phyloP scores from a whole-genome alignment of 2,797 vertebrate genomes.

The Hippocampus kuda region DNA sequence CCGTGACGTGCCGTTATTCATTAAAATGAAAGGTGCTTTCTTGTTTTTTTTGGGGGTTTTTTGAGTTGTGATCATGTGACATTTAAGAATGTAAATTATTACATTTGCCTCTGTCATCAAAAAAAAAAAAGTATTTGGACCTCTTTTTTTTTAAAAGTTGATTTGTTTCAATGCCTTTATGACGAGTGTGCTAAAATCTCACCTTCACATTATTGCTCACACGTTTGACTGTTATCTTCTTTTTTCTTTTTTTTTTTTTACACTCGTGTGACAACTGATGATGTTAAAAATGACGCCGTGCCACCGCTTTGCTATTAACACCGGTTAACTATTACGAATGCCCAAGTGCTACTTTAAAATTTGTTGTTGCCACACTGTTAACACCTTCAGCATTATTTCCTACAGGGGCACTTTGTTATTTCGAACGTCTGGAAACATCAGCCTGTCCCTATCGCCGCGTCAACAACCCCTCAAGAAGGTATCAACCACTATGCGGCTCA shows the following conservation, averaged over 20 bases:
- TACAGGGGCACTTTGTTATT: background rate
- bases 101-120: no score
- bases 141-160: no score
- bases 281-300: background rate
- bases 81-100: no score
- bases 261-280: background rate
- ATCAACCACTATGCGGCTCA: background rate
- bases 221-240: background rate
- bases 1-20: no score
- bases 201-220: background rate
- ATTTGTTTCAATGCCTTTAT: background rate
- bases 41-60: no score
- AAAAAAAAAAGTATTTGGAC: no score
- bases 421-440: background rate
- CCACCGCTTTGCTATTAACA: background rate
- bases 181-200: background rate
- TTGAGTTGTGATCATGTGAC: no score
- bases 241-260: background rate
- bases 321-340: background rate
- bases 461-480: slow-evolving; percentile 10
- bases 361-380: background rate
- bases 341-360: background rate
- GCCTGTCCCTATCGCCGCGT: slow-evolving; percentile 1
- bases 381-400: background rate
- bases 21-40: no score